phyloP scores from a whole-genome alignment of 2,113 vertebrate genomes.

The Thymallus thymallus region DNA sequence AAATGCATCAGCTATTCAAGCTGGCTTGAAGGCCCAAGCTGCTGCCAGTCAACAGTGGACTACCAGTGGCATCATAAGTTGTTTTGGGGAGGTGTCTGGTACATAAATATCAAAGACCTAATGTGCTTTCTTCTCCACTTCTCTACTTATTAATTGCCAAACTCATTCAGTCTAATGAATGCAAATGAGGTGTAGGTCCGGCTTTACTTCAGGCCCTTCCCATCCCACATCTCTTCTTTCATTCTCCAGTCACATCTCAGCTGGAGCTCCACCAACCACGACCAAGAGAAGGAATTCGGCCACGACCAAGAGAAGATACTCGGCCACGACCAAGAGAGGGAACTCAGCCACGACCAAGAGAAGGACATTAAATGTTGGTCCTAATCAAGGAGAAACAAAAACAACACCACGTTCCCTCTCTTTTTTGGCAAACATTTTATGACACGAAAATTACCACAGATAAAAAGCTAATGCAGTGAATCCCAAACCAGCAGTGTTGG shows the following conservation, averaged over 20 bases:
- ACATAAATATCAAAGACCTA: constrained; percentile 33
- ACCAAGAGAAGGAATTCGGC: background rate
- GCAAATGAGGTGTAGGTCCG: constrained; percentile 41
- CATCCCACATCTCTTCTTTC: constrained; percentile 29
- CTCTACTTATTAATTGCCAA: constrained; percentile 34
- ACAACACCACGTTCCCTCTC: background rate
- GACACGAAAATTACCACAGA: constrained; percentile 1
- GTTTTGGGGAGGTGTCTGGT: constrained; percentile 15
- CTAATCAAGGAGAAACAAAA: constrained; percentile 7
- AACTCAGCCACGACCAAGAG: background rate
- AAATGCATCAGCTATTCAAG: constrained; percentile 25
- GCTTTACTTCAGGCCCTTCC: constrained; percentile 28
- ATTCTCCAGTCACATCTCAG: constrained; percentile 30
- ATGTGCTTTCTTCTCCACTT: constrained; percentile 31
- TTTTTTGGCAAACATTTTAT: background rate
- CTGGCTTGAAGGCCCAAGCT: constrained; percentile 8
- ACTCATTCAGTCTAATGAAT: constrained; percentile 44
- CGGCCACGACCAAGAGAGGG: background rate
- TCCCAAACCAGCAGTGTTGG: no score
- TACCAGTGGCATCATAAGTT: constrained; percentile 24
- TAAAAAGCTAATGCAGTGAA: constrained; percentile 6
- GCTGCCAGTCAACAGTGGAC: constrained; percentile 14
- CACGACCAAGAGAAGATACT: background rate
- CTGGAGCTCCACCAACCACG: constrained; percentile 11
- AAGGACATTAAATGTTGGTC: constrained; percentile 4